A percentile compares a stretch with the other conserved stretches of the same genome.
Conservation (phyloP, 2,113 vertebrate species). For the Ammodytes dubius region DNA sequence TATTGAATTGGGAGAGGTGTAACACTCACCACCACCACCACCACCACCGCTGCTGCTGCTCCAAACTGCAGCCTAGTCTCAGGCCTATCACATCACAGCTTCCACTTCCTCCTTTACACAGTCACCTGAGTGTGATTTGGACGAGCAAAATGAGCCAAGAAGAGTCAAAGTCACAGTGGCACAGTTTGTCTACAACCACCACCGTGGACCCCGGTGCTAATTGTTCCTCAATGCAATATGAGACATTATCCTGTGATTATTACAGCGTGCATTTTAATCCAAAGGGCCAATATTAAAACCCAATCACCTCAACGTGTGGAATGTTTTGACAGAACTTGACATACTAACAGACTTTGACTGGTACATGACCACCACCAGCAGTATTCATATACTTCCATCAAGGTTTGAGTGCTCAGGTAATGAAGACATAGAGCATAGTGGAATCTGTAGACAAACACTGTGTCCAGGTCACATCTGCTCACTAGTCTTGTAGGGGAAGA, state of each 20-base stretch:
- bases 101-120: constrained; percentile 46
- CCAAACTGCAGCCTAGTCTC: constrained; percentile 65
- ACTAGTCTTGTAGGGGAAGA: not conserved
- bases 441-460: constrained; percentile 61
- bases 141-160: constrained; percentile 19
- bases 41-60: constrained; percentile 57
- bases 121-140: not conserved
- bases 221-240: constrained; percentile 67
- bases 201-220: constrained; percentile 67
- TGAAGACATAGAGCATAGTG: constrained; percentile 34
- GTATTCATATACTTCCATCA: not conserved
- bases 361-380: constrained; percentile 56
- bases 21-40: constrained; percentile 38
- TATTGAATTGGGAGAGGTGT: constrained; percentile 35
- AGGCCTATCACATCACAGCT: constrained; percentile 70
- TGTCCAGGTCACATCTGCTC: constrained; percentile 3
- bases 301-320: constrained; percentile 30
- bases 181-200: constrained; percentile 57
- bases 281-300: constrained; percentile 42
- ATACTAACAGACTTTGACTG: constrained; percentile 10
- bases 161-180: constrained; percentile 4
- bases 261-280: constrained; percentile 25
- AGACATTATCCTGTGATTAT: constrained; percentile 71
- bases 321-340: constrained; percentile 41
- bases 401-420: constrained; percentile 71